phyloP scores from a whole-genome alignment of 2,113 vertebrate species.

The Haemorhous mexicanus region DNA sequence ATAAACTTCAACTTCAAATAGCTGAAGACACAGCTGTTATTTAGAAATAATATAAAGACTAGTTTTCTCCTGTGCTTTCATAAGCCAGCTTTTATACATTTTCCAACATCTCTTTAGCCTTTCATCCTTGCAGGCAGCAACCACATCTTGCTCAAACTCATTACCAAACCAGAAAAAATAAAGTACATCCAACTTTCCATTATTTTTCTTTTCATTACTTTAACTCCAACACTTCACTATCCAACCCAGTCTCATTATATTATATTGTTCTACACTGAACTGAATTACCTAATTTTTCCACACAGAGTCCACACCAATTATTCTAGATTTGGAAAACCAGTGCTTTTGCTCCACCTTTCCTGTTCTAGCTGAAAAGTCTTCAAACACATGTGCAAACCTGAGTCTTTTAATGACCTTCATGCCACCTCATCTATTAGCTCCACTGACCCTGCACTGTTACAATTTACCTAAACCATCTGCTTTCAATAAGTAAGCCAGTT shows the following conservation, averaged over 20 bases:
- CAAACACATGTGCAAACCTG: not conserved
- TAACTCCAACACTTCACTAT: not conserved
- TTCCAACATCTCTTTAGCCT: not conserved
- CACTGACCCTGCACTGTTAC: not conserved
- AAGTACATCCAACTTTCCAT: not conserved
- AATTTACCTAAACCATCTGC: constrained; percentile 29
- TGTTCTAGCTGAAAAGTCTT: not conserved
- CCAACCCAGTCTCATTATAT: not conserved
- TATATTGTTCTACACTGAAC: not conserved
- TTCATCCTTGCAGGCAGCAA: not conserved
- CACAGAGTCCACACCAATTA: not conserved
- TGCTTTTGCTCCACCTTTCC: not conserved
- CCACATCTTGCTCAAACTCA: not conserved
- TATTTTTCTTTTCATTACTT: not conserved
- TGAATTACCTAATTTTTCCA: not conserved
- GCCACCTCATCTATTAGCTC: not conserved
- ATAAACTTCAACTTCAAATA: not conserved
- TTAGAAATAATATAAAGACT: not conserved
- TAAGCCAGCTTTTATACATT: not conserved
- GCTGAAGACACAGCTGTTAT: not conserved
- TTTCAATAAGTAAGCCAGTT: not conserved
- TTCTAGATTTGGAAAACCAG: not conserved
- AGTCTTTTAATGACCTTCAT: not conserved
- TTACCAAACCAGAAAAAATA: not conserved
- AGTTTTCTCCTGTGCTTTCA: not conserved